These are phyloP conservation scores for Pocota personata DNA, from an alignment of 2,888 invertebrate species.

Conservation along the genomic window DNA sequence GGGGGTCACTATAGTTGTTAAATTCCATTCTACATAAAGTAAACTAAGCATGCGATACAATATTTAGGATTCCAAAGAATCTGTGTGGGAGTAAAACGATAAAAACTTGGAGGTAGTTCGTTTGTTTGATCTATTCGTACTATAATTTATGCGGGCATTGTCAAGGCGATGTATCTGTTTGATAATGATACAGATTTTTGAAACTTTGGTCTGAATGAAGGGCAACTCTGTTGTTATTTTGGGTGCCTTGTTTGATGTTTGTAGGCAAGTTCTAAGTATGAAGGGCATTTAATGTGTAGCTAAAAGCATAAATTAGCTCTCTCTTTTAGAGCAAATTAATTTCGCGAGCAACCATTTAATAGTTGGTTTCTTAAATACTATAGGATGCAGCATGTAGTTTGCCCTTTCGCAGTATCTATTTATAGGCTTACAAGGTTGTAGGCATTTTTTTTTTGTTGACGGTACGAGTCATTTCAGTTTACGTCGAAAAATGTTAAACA, in stretches of 20 bases:
- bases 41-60: background rate
- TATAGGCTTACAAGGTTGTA: too few relatives aligned
- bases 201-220: background rate
- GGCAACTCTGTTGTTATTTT: background rate
- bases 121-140: background rate
- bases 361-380: too few relatives aligned
- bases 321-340: too few relatives aligned
- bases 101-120: background rate
- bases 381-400: too few relatives aligned
- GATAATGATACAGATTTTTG: background rate
- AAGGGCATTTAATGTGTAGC: too few relatives aligned
- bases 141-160: slow-evolving; percentile 5
- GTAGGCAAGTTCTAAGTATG: too few relatives aligned
- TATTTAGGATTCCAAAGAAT: background rate
- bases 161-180: background rate
- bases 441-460: too few relatives aligned
- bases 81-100: background rate
- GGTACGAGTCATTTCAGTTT: too few relatives aligned
- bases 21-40: background rate
- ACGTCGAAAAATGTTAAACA: too few relatives aligned
- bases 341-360: too few relatives aligned
- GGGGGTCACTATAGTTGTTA: background rate
- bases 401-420: too few relatives aligned
- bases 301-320: too few relatives aligned
- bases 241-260: background rate